Percentiles rank a stretch among this genome's conserved stretches.
Evolutionary conservation across 1,140 invertebrate species (phyloP).

Genomic region (Diabrotica virgifera): DNA sequence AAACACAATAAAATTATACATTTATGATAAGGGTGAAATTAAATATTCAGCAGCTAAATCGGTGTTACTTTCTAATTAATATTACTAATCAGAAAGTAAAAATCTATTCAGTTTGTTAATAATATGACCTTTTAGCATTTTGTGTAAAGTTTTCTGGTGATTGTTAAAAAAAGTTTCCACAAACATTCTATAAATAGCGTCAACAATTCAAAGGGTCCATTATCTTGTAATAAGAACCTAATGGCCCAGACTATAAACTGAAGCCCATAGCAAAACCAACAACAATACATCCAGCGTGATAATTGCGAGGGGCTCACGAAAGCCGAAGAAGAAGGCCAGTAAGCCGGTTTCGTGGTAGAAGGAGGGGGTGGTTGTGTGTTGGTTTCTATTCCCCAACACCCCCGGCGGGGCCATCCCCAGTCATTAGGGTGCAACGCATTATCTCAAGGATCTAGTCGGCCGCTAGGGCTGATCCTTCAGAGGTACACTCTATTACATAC

Average conservation of each 20-base stretch:
- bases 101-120: too few relatives aligned
- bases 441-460: conserved; percentile 44
- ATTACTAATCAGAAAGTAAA: too few relatives aligned
- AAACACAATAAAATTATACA: too few relatives aligned
- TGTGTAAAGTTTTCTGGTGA: too few relatives aligned
- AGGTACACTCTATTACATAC: conserved; percentile 46
- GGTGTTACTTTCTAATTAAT: too few relatives aligned
- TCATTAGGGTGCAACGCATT: conserved; percentile 46
- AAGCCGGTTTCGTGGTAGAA: conserved; percentile 25
- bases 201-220: too few relatives aligned
- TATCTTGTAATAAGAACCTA: neutral
- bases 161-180: too few relatives aligned
- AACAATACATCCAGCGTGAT: conserved; percentile 44
- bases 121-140: too few relatives aligned
- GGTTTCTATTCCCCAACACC: conserved; percentile 12
- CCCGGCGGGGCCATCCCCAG: conserved; percentile 36
- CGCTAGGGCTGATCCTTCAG: conserved; percentile 38
- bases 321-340: conserved; percentile 34
- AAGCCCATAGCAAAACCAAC: conserved; percentile 29
- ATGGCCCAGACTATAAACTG: neutral
- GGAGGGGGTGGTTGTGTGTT: conserved; percentile 22
- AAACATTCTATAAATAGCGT: too few relatives aligned
- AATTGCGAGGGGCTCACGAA: conserved; percentile 35
- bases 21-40: too few relatives aligned
- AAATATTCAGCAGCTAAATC: too few relatives aligned